Conservation (phyloP, 2,113 vertebrate species). For the Rhipidura dahli region DNA sequence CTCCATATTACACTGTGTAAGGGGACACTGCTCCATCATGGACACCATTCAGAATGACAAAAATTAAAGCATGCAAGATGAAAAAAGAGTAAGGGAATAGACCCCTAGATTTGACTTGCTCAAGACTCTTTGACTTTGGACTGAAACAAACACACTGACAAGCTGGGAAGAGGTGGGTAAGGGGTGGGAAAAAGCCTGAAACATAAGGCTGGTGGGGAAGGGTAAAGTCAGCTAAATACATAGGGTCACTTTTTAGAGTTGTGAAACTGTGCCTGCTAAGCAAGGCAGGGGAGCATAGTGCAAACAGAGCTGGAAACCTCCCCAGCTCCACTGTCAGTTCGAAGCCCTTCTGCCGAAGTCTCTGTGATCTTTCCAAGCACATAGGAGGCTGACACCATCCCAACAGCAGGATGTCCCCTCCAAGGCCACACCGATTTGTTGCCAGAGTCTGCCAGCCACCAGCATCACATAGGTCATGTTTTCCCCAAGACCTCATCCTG, state of each 20-base stretch:
- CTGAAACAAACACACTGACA: background rate
- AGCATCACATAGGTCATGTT: accelerated
- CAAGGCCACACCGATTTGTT: background rate
- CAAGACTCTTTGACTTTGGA: background rate
- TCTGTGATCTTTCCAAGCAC: background rate
- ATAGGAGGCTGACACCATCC: background rate
- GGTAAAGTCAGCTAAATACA: background rate
- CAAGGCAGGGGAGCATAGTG: background rate
- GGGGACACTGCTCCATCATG: background rate
- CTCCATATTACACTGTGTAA: background rate
- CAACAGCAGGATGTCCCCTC: background rate
- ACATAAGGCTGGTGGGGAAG: background rate
- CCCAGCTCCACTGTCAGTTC: background rate
- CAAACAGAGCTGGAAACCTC: background rate
- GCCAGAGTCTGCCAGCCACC: background rate
- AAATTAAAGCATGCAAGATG: background rate
- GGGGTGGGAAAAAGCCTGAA: background rate
- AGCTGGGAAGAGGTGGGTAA: background rate
- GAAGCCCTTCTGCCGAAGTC: background rate
- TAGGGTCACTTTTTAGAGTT: background rate
- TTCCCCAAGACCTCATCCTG: background rate
- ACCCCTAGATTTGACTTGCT: background rate
- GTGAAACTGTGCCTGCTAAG: slow-evolving; percentile 4
- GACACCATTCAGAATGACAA: background rate
- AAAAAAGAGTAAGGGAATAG: background rate